Percentiles rank a stretch among this genome's conserved stretches.
Conservation (phyloP, 2,797 vertebrate genomes). For the Hephaestus fuliginosus region DNA sequence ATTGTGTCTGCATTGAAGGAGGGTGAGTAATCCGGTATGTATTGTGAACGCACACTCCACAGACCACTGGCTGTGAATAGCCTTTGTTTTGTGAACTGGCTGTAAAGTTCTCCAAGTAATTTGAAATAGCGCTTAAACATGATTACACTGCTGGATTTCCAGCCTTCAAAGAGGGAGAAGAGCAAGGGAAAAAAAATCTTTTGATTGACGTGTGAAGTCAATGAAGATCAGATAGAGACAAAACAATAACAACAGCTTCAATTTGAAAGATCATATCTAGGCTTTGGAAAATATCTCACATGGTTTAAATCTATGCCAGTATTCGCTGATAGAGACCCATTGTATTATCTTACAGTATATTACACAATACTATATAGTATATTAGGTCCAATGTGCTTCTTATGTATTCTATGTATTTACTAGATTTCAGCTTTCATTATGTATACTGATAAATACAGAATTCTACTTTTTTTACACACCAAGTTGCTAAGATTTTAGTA, state of each 20-base stretch:
- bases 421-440: not conserved
- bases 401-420: conserved; percentile 29
- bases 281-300: conserved; percentile 66
- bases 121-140: conserved; percentile 55
- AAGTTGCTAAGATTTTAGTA: too few species aligned
- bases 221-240: conserved; percentile 72
- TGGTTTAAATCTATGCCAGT: conserved; percentile 70
- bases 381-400: conserved; percentile 1
- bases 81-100: conserved; percentile 71
- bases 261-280: conserved; percentile 74
- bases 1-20: conserved; percentile 76
- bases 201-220: conserved; percentile 72
- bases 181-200: not conserved
- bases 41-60: conserved; percentile 68
- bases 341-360: conserved; percentile 58
- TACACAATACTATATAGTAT: conserved; percentile 32
- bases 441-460: conserved; percentile 14
- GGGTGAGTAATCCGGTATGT: conserved; percentile 75
- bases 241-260: conserved; percentile 75
- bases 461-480: too few species aligned
- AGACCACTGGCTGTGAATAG: conserved; percentile 65
- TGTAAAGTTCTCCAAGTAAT: conserved; percentile 60
- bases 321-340: conserved; percentile 52
- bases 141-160: conserved; percentile 50
- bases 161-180: conserved; percentile 47